Conservation (phyloP, 2,113 vertebrate species). For the Gulo gulo region DNA sequence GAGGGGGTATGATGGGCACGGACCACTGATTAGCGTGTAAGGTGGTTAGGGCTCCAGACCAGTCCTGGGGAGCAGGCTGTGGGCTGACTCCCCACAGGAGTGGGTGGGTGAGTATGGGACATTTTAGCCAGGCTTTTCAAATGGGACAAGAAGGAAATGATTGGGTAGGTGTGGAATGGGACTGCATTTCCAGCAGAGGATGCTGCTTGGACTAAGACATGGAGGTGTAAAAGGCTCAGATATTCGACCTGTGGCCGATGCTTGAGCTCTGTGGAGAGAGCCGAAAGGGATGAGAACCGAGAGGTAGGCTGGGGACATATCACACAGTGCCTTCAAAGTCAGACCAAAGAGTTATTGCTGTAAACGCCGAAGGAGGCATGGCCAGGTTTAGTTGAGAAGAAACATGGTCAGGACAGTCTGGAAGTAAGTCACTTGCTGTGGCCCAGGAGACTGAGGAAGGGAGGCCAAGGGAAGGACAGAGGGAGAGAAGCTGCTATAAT, state of each 20-base stretch:
- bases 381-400: neutral
- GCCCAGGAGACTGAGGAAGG: neutral
- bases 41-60: neutral
- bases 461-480: neutral
- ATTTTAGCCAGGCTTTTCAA: neutral
- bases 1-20: neutral
- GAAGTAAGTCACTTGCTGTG: neutral
- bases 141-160: neutral
- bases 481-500: no score
- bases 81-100: neutral
- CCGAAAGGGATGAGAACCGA: neutral
- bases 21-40: neutral
- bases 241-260: neutral
- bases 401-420: accelerated
- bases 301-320: neutral
- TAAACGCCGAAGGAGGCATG: neutral
- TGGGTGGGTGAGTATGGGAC: neutral
- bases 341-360: neutral
- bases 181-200: neutral
- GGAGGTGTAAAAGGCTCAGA: neutral
- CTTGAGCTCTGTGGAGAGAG: neutral
- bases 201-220: neutral
- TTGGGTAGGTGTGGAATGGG: neutral
- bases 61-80: neutral
- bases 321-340: neutral